Evolutionary conservation across 2,113 vertebrate genomes (phyloP).

Genomic region (Pogona vitticeps): DNA sequence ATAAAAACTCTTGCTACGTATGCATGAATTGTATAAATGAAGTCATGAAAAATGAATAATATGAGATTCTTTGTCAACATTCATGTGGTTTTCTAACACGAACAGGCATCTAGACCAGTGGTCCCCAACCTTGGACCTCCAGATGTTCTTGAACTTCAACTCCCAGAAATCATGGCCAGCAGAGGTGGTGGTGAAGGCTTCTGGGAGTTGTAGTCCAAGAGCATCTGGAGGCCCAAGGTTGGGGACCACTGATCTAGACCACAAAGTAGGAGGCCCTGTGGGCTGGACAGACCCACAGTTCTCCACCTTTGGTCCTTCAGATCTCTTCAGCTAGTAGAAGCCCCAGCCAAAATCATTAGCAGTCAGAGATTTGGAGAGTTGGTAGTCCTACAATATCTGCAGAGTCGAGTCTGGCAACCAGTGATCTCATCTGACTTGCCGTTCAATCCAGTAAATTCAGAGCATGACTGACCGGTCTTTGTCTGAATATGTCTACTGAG

Average conservation of each 20-base stretch:
- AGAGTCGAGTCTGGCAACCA: too few species aligned
- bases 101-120: background rate
- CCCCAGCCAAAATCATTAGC: too few species aligned
- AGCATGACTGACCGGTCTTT: background rate
- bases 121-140: background rate
- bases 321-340: too few species aligned
- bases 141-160: too few species aligned
- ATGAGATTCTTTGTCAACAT: background rate
- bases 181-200: too few species aligned
- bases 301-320: too few species aligned
- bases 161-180: too few species aligned
- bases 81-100: background rate
- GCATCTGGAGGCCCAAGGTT: background rate
- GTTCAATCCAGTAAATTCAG: background rate
- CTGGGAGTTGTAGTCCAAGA: background rate
- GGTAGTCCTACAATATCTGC: too few species aligned
- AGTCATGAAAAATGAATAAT: conserved; percentile 15
- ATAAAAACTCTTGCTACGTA: background rate
- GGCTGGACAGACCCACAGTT: too few species aligned
- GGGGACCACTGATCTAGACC: background rate
- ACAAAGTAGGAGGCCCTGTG: background rate
- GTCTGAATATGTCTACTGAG: background rate
- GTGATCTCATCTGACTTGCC: too few species aligned
- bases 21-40: conserved; percentile 21
- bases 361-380: too few species aligned